A percentile compares a stretch with the other conserved stretches of the same genome.
phyloP scores from a whole-genome alignment of 2,797 vertebrate genomes.

The Falco rusticolus region DNA sequence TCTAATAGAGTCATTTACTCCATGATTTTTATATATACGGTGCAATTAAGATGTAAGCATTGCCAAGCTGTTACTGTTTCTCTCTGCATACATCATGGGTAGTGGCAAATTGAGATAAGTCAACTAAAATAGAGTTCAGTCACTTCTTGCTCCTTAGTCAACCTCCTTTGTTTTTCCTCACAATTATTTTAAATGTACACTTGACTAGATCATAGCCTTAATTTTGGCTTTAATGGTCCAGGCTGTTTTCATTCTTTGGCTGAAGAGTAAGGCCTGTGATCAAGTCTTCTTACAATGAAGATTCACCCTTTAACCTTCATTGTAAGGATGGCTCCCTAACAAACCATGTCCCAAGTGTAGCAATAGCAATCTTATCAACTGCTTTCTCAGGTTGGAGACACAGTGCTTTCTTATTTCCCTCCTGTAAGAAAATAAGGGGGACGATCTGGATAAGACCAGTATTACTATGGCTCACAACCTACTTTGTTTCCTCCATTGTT shows the following conservation, averaged over 20 bases:
- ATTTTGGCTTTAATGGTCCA: background rate
- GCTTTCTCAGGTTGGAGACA: background rate
- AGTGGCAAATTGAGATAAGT: background rate
- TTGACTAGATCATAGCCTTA: background rate
- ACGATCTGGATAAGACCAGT: background rate
- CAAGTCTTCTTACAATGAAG: background rate
- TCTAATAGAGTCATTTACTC: background rate
- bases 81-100: background rate
- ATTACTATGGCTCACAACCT: background rate
- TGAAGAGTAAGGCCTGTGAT: background rate
- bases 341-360: background rate
- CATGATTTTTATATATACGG: background rate
- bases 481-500: background rate
- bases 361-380: background rate
- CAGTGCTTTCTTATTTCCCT: background rate
- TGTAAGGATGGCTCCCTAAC: background rate
- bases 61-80: background rate
- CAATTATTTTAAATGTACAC: background rate
- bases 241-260: background rate
- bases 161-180: background rate
- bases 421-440: background rate
- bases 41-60: background rate
- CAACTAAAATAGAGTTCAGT: background rate
- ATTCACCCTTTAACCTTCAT: background rate
- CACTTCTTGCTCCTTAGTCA: background rate